Evolutionary conservation across 1,140 invertebrate genomes (phyloP), one percentile per base, ranked within the genome.

Genomic region (Aleiodes sp.): DNA sequence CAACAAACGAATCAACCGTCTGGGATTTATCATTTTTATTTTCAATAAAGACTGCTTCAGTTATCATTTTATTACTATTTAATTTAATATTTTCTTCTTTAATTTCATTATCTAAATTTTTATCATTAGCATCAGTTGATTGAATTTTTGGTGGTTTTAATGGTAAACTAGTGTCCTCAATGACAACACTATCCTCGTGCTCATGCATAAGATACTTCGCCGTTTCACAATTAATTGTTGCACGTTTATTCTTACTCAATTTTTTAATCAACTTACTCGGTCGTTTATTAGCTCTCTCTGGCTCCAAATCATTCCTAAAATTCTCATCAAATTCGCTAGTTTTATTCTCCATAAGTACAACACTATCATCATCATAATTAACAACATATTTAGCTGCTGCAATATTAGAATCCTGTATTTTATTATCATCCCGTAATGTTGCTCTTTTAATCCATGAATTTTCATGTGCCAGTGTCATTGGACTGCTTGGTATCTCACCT

Each of bases 401-500:
- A 10, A 80, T 68, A 16, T 52, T 76, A 8, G 39, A 72, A 12
- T 80, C 77, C 39, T 69, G 69, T 0, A 46, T 24, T 2, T 66
- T 60, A 12, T 7, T 35, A 7, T 69, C 62, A 1, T 73, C 66
- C 2, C 16, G 65, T n/a, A 52, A 71, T 8, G 62, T 39, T 19
- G n/a, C n/a, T 43, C 64, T 72, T 65, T 70, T 73, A 37, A 65
- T 70, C 81, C 82, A 82, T 12, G 68, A 73, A 7, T 60, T 73
- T 14, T 84, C 81, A 21, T 76, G 75, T 0, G 82, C 82, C 65
- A 79, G 77, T 0, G 78, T 82, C 82, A 85, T 84, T 12, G 82
- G 81, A 65, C 82, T 84, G 65, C 74, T 80, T 9, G 83, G 84
- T 35, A 86, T 84, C 62, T 84, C 82, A 63, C 85, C 85, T 59